These are phyloP conservation scores for Podarcis raffonei DNA, from an alignment of 2,113 vertebrate species.

Conservation along the genomic window DNA sequence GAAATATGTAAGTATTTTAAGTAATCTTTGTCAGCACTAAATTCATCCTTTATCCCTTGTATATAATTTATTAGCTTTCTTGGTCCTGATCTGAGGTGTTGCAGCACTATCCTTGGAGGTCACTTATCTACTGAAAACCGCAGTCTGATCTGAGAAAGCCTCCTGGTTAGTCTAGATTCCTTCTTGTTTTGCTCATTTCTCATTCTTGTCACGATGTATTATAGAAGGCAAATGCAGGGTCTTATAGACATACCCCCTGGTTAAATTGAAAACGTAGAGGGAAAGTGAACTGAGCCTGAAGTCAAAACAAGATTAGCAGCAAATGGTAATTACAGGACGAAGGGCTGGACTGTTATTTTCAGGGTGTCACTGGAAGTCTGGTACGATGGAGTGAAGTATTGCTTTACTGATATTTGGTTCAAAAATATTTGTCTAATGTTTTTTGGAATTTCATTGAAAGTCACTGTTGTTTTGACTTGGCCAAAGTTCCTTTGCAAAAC, in stretches of 20 bases:
- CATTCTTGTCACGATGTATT: neutral
- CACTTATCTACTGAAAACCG: neutral
- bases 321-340: neutral
- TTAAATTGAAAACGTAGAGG: neutral
- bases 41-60: neutral
- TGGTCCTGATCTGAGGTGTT: neutral
- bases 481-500: neutral
- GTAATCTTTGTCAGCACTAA: neutral
- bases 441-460: neutral
- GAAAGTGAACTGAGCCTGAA: neutral
- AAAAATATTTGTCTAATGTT: neutral
- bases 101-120: neutral
- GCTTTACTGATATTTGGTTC: neutral
- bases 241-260: neutral
- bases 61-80: neutral
- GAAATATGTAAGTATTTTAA: neutral
- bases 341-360: neutral
- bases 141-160: fast-evolving
- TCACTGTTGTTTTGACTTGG: neutral
- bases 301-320: neutral
- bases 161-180: neutral
- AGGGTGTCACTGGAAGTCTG: neutral
- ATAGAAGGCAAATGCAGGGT: neutral
- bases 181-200: slow-evolving; percentile 33
- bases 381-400: neutral